Base-by-base conservation (phyloP, 2,113 vertebrate species). In the Malaclemys terrapin region DNA sequence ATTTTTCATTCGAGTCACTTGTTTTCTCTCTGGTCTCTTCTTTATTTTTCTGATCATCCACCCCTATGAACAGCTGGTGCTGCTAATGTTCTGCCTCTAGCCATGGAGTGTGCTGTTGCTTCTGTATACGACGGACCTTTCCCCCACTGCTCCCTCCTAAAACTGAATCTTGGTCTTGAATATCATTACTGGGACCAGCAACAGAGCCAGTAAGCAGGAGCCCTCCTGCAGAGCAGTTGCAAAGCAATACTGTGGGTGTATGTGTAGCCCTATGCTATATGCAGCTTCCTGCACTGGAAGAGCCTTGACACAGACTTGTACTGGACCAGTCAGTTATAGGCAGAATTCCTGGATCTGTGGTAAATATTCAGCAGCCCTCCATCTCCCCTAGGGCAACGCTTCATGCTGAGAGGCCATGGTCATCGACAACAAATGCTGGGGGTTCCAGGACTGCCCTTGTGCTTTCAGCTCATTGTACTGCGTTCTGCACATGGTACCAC, bases 221-320 rank as follows among this genome's bases (percentile, higher is more conserved):
- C 6, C 13, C 57, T 85, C 72, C 53, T 92, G 80, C 35, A n/a
- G 85, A 50, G 79, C 53, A 90, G 47, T 4, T 90, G 79, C 29
- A 54, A 83, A 85, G 47, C 38, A 87, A 1, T 29, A 35, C 0
- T 0, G 11, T 52, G 45, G 25, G 31, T 91, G 5, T 65, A 93
- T 82, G 10, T 3, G 13, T 47, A 19, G 69, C 93, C 9, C 84
- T 93, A 84, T 38, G 52, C 49, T 62, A 82, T 31, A 25, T n/a
- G 20, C 54, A 65, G 24, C 59, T 79, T 0, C 8, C 0, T 0
- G 10, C 0, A 0, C 20, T 57, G 35, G 35, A 38, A 84, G 80
- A 90, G 49, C 14, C 20, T 52, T 95, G 87, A 31, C 13, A 4
- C 0, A 29, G 2, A 4, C 45, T 91, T 24, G 4, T 45, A 3